These are phyloP conservation scores for Lasioglossum lativentre DNA, from an alignment of 2,888 invertebrate genomes.

Conservation along the genomic window DNA sequence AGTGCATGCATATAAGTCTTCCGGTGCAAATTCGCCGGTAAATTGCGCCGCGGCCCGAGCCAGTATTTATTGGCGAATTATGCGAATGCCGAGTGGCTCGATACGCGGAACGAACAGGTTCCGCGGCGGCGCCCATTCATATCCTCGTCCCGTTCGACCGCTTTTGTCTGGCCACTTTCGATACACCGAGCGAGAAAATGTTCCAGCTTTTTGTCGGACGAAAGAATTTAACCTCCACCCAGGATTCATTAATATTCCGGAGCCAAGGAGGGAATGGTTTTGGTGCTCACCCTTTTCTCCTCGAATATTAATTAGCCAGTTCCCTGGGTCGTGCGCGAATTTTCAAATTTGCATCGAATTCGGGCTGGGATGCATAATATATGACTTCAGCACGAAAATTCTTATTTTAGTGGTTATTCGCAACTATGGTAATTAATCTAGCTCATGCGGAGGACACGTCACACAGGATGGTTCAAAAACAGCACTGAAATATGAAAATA, in stretches of 20 bases:
- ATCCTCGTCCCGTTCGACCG: constrained; percentile 22
- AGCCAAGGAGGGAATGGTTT: background rate
- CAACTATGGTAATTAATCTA: background rate
- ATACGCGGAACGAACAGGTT: constrained; percentile 53
- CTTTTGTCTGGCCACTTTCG: constrained; percentile 42
- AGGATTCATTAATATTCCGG: constrained; percentile 14
- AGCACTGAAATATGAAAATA: no score
- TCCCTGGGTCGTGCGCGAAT: background rate
- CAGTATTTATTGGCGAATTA: constrained; percentile 68
- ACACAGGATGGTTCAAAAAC: background rate
- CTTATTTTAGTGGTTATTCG: background rate
- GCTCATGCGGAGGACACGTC: background rate
- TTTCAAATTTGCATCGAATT: background rate
- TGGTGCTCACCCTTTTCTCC: background rate
- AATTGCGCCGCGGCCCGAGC: constrained; percentile 50
- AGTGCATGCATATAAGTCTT: constrained; percentile 59
- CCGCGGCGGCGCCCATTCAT: constrained; percentile 42
- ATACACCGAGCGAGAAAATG: constrained; percentile 24
- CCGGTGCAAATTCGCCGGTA: constrained; percentile 60
- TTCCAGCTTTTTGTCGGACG: background rate
- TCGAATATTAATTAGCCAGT: background rate
- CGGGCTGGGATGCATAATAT: background rate
- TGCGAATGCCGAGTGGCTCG: constrained; percentile 55
- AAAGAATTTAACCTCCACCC: constrained; percentile 3
- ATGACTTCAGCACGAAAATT: background rate